Percentiles rank a stretch among this genome's conserved stretches.
phyloP scores from a whole-genome alignment of 2,888 invertebrate genomes.

The Archips xylosteana region DNA sequence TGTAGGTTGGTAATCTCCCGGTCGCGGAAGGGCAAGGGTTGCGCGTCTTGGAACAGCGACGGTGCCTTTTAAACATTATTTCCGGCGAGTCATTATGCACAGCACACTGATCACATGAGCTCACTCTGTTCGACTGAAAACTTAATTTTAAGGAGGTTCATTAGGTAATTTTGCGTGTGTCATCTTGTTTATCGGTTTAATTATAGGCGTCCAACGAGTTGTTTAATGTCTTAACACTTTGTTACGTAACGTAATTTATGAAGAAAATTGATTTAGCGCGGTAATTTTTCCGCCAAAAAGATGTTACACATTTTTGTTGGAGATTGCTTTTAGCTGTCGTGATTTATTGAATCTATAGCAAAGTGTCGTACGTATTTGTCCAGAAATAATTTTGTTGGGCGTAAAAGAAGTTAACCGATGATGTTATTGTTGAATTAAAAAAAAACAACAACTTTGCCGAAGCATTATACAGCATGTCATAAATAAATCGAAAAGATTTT shows the following conservation, averaged over 20 bases:
- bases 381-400: constrained; percentile 16
- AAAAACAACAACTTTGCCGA: background rate
- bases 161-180: constrained; percentile 43
- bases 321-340: constrained; percentile 47
- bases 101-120: constrained; percentile 62
- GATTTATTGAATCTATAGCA: constrained; percentile 68
- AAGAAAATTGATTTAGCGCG: background rate
- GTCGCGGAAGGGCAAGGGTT: constrained; percentile 57
- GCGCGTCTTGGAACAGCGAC: constrained; percentile 44
- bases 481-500: background rate
- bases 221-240: background rate
- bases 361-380: constrained; percentile 46
- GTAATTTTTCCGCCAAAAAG: constrained; percentile 1
- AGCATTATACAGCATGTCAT: background rate
- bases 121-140: constrained; percentile 47
- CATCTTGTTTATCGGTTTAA: constrained; percentile 32
- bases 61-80: constrained; percentile 70
- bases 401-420: constrained; percentile 3
- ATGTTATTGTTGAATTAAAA: background rate
- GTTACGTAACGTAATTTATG: constrained; percentile 12
- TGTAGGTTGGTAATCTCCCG: constrained; percentile 58
- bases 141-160: constrained; percentile 47
- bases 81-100: constrained; percentile 73
- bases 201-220: constrained; percentile 11
- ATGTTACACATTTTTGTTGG: constrained; percentile 15